Evolutionary conservation across 2,888 invertebrate species (phyloP).

Genomic region (Pollenia amentaria): DNA sequence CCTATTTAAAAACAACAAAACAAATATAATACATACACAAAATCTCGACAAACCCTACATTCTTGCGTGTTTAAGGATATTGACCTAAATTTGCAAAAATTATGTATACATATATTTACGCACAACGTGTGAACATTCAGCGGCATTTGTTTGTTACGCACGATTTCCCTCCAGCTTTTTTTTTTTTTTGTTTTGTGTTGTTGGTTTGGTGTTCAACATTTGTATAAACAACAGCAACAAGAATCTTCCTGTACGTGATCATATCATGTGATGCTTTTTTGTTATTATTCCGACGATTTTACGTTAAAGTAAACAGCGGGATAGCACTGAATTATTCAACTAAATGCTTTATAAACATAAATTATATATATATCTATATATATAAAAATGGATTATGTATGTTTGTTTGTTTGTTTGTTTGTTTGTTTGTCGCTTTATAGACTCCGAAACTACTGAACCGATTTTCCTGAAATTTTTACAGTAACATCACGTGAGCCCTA

Average conservation of each 20-base stretch:
- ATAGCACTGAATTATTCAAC: slow-evolving; percentile 10
- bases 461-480: too few species aligned
- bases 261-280: background rate
- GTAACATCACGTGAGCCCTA: too few species aligned
- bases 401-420: too few species aligned
- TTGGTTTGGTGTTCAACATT: background rate
- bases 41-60: background rate
- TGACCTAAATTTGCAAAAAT: slow-evolving; percentile 4
- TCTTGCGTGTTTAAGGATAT: background rate
- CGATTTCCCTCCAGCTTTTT: background rate
- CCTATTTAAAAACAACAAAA: background rate
- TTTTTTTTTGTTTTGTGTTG: background rate
- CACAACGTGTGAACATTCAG: background rate
- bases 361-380: too few species aligned
- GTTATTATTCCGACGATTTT: background rate
- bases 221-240: background rate
- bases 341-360: background rate
- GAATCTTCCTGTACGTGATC: slow-evolving; percentile 11
- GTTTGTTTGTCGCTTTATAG: too few species aligned
- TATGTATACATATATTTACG: background rate
- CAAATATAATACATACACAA: background rate
- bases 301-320: slow-evolving; percentile 19
- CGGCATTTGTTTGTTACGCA: slow-evolving; percentile 12
- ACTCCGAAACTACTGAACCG: too few species aligned
- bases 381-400: too few species aligned